Evolutionary conservation across 2,888 invertebrate genomes (phyloP), one percentile per base, ranked within the genome.

Genomic region (Noctua janthina): DNA sequence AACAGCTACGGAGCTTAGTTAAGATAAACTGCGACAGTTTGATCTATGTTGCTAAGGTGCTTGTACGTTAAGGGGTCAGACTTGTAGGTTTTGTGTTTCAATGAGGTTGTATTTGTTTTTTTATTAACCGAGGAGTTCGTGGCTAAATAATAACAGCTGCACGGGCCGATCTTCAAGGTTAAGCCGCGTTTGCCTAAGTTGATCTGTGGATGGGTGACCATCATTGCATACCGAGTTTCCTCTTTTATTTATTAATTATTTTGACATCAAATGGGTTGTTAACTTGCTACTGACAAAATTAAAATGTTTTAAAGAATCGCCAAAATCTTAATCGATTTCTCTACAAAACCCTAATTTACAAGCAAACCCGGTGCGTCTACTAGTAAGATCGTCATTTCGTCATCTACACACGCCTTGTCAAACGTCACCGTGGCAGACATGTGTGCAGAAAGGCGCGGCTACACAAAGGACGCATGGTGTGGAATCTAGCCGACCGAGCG

Each of bases 11-110:
- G 67, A 56, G 75, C 83, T 86, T 86, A 83, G 75, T 29, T 35
- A 72, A 87, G 80, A 89, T 73, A 80, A 72, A 87, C 13, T 79
- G 76, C 43, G 87, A 76, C 87, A 89, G 62, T 78, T 79, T 88
- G 84, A 87, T 83, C 59, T 79, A 79, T 77, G 70, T 72, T 72
- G 68, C 29, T 49, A 23, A 76, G 43, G 56, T 54, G 70, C 39
- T n/a, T 23, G 66, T 62, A 49, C 83, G 54, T 35, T 83, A 43
- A 35, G 49, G 46, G 49, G 68, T 43, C 49, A 54, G 29, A 69
- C 46, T 15, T 39, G 54, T 10, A 23, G 29, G 39, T 11, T 69
- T 71, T 56, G 54, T 75, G 17, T 59, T 17, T n/a, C 35, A 81
- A 67, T 78, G 29, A 49, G 0, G 39, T 49, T 76, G 35, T 20